Evolutionary conservation across 2,797 vertebrate genomes (phyloP), one percentile per base, ranked within the genome.

Genomic region (Ataeniobius toweri): DNA sequence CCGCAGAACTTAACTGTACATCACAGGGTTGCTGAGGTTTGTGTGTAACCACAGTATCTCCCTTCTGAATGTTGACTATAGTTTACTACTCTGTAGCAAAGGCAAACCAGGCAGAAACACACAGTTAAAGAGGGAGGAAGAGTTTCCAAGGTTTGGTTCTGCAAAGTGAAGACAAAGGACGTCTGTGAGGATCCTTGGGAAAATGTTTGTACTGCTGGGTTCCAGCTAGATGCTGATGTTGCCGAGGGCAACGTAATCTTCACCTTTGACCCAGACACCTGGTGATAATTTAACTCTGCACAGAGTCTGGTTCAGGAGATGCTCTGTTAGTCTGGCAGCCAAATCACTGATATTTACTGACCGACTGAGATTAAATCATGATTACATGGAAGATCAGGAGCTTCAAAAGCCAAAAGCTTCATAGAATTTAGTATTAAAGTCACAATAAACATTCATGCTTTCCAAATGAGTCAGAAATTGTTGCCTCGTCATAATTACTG

Each of bases 31-130:
- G 92, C 91, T 93, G 92, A 93, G 93, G 88, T 90, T 92, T 93
- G 20, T 18, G 61, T 63, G 28, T 83, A 22, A 95, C 95, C 94
- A 56, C 94, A 87, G 88, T 93, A 86, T 94, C 92, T 92, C 92
- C 93, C 86, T 91, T 94, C 94, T 93, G 94, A 95, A 94, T 94
- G 92, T 95, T 95, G 95, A 94, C 94, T 94, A 87, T 94, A 93
- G 93, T 94, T 91, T 91, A 91, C 94, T 88, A 90, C 93, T 92
- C 85, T 89, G 86, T 89, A 88, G 84, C 83, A 71, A 73, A 91
- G 92, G 92, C 86, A 93, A 92, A 93, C 86, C 89, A 89, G 81
- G 79, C 80, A 84, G 79, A 87, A 89, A 88, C 88, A 92, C 73
- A 83, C 82, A 89, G 85, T 82, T 79, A 92, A 93, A 89, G 82